Evolutionary conservation across 2,113 vertebrate genomes (phyloP).

Genomic region (Sander vitreus): DNA sequence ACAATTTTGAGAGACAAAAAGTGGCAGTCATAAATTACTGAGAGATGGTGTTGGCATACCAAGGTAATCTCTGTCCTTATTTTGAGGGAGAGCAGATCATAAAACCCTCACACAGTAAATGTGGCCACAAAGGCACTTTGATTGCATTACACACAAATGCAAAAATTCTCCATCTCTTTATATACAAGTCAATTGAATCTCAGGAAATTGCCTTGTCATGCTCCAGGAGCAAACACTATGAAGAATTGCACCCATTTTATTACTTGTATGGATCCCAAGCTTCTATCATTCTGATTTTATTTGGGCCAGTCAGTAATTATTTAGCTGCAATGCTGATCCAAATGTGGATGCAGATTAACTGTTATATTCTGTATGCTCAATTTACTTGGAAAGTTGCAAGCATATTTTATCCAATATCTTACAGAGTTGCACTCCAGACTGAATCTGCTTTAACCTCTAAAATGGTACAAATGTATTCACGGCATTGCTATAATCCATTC

Average conservation of each 20-base stretch:
- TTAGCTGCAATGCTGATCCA: background rate
- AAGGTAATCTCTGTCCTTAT: background rate
- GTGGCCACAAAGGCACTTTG: background rate
- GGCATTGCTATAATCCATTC: background rate
- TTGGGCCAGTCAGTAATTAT: background rate
- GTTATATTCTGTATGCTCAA: background rate
- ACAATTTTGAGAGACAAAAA: background rate
- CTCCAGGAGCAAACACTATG: slow-evolving; percentile 16
- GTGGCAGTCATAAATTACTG: background rate
- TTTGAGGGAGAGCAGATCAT: background rate
- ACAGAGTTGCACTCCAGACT: background rate
- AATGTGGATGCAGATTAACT: slow-evolving; percentile 9
- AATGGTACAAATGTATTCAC: background rate
- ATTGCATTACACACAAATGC: background rate
- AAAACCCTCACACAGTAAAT: slow-evolving; percentile 1
- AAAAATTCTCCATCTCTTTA: slow-evolving; percentile 9
- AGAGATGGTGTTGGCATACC: background rate
- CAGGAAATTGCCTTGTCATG: slow-evolving; percentile 23
- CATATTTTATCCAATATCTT: background rate
- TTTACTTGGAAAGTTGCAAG: background rate
- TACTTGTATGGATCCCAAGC: background rate
- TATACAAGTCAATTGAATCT: slow-evolving; percentile 13
- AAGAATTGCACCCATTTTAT: slow-evolving; percentile 16
- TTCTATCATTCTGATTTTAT: background rate
- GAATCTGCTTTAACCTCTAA: background rate